Conservation (phyloP, 2,797 vertebrate genomes). For the Characodon lateralis region DNA sequence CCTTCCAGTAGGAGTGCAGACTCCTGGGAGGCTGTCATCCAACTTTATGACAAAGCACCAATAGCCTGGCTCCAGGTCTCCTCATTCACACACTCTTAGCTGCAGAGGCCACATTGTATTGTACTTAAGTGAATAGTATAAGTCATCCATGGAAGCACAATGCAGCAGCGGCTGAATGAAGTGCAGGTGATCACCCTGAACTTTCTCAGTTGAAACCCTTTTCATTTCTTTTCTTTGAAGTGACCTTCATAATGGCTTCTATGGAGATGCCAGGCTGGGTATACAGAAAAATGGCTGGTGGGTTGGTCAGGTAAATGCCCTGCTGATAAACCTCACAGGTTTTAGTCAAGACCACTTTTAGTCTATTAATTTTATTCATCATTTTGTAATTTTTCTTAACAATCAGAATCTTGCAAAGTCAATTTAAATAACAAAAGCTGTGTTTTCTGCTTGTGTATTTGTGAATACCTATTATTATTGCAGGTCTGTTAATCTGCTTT, state of each 20-base stretch:
- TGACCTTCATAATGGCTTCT: slow-evolving; percentile 69
- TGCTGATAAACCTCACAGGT: slow-evolving; percentile 42
- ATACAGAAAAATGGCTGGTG: slow-evolving; percentile 40
- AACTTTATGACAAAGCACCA: slow-evolving; percentile 49
- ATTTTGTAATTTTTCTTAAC: slow-evolving; percentile 8
- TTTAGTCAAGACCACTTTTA: slow-evolving; percentile 22
- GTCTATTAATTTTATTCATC: slow-evolving; percentile 30
- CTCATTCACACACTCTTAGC: slow-evolving; percentile 49
- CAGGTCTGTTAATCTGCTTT: background rate
- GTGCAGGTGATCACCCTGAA: slow-evolving; percentile 59
- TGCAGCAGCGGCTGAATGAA: slow-evolving; percentile 47
- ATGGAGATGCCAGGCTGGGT: slow-evolving; percentile 53
- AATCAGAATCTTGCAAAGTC: slow-evolving; percentile 29
- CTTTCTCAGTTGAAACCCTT: slow-evolving; percentile 60
- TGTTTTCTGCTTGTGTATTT: slow-evolving; percentile 4
- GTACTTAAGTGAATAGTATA: slow-evolving; percentile 48
- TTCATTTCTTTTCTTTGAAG: slow-evolving; percentile 45
- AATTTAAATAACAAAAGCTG: slow-evolving; percentile 16
- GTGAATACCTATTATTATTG: slow-evolving; percentile 21
- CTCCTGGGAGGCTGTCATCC: slow-evolving; percentile 38
- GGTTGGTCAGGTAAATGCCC: slow-evolving; percentile 49
- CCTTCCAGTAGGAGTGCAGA: slow-evolving; percentile 40
- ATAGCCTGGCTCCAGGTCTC: slow-evolving; percentile 43
- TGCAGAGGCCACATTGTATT: slow-evolving; percentile 53
- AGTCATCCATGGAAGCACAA: slow-evolving; percentile 55